A percentile compares a stretch with the other conserved stretches of the same genome.
These are phyloP conservation scores for Nautilus pompilius DNA, from an alignment of 1,140 invertebrate genomes.

Conservation along the genomic window DNA sequence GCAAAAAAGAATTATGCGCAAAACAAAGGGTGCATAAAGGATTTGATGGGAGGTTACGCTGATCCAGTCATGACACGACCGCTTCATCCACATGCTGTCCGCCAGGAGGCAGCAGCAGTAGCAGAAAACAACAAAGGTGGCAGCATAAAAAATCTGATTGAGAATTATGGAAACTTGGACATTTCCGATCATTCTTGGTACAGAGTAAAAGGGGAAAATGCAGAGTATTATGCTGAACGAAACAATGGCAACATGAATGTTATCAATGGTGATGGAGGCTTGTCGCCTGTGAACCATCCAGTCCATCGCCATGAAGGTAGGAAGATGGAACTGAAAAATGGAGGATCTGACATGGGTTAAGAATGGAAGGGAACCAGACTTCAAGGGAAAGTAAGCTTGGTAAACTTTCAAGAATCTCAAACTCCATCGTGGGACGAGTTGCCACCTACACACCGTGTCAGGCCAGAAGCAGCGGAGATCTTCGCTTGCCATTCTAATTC, in stretches of 20 bases:
- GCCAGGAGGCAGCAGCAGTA: constrained; percentile 30
- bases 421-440: constrained; percentile 44
- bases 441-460: constrained; percentile 29
- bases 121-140: constrained; percentile 38
- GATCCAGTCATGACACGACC: constrained; percentile 28
- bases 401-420: constrained; percentile 34
- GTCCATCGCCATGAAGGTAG: too few relatives aligned
- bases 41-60: constrained; percentile 41
- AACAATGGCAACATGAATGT: constrained; percentile 40
- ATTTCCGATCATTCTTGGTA: constrained; percentile 12
- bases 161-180: constrained; percentile 40
- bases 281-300: too few relatives aligned
- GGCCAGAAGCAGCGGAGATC: constrained; percentile 41
- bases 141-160: constrained; percentile 43
- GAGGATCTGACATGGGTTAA: constrained; percentile 42
- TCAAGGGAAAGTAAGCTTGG: constrained; percentile 30
- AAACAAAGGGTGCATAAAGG: constrained; percentile 40
- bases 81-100: constrained; percentile 36
- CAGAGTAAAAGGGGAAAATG: constrained; percentile 40
- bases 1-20: constrained; percentile 25
- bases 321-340: too few relatives aligned
- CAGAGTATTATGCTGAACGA: constrained; percentile 41
- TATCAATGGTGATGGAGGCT: too few relatives aligned
- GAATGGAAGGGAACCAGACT: constrained; percentile 34
- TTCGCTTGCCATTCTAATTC: constrained; percentile 27